These are phyloP conservation scores for Villa cingulata DNA, from an alignment of 2,888 invertebrate species.

Conservation along the genomic window DNA sequence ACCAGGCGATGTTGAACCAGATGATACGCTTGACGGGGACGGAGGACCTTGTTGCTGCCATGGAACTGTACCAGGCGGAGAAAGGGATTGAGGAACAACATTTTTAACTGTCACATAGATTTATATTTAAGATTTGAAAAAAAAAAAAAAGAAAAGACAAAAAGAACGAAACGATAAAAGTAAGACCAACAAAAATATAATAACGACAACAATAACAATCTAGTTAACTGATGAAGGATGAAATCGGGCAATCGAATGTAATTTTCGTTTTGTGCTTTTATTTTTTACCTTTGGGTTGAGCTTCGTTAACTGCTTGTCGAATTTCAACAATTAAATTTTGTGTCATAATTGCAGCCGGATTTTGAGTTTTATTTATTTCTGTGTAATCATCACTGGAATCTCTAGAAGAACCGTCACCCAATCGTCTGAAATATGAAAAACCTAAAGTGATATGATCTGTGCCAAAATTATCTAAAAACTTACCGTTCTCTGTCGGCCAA, in stretches of 20 bases:
- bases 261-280: background rate
- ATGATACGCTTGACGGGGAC: slow-evolving; percentile 51
- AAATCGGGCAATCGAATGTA: too few species aligned
- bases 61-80: slow-evolving; percentile 48
- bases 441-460: background rate
- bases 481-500: slow-evolving; percentile 72
- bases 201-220: too few species aligned
- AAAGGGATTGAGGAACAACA: slow-evolving; percentile 48
- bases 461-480: background rate
- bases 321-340: slow-evolving; percentile 79
- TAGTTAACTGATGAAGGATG: too few species aligned
- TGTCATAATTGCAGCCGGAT: slow-evolving; percentile 55
- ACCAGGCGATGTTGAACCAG: slow-evolving; percentile 43
- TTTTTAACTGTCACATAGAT: slow-evolving; percentile 42
- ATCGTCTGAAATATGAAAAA: slow-evolving; percentile 23
- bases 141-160: background rate
- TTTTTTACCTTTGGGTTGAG: slow-evolving; percentile 62
- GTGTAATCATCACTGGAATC: slow-evolving; percentile 49
- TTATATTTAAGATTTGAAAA: too few species aligned
- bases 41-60: slow-evolving; percentile 50
- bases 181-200: background rate
- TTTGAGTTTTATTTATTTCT: slow-evolving; percentile 45
- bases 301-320: slow-evolving; percentile 75
- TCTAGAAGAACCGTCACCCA: slow-evolving; percentile 39
- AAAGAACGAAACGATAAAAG: background rate